Conservation (phyloP, 2,113 vertebrate genomes). For the Pituophis catenifer region DNA sequence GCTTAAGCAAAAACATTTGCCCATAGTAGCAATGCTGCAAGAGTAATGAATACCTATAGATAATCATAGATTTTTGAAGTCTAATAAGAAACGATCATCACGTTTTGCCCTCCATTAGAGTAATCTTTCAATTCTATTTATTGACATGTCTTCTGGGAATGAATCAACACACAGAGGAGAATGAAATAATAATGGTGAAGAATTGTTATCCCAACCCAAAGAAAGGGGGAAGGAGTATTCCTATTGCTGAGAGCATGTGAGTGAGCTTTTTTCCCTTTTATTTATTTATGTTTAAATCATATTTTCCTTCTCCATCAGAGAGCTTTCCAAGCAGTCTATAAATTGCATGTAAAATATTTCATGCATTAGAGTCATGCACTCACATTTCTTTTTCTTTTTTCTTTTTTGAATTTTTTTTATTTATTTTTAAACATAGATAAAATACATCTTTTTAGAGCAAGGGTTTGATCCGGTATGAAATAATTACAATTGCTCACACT, state of each 20-base stretch:
- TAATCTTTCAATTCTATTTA: background rate
- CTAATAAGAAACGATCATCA: background rate
- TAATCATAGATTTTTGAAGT: background rate
- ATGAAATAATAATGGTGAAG: background rate
- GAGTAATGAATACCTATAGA: constrained; percentile 27
- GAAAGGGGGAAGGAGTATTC: background rate
- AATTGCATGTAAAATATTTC: background rate
- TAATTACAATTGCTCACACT: no score
- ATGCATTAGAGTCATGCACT: background rate
- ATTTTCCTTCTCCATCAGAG: background rate
- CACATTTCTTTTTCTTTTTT: background rate
- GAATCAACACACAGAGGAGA: background rate
- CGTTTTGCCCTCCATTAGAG: background rate
- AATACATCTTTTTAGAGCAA: no score
- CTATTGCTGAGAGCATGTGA: background rate
- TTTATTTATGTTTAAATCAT: background rate
- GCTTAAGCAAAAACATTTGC: constrained; percentile 15
- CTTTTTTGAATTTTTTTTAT: no score
- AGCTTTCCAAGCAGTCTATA: background rate
- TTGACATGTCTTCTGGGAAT: background rate
- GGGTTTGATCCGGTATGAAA: no score
- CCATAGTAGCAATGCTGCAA: constrained; percentile 23
- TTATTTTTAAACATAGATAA: no score
- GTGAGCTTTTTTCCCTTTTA: background rate
- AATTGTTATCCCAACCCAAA: background rate